Evolutionary conservation across 2,888 invertebrate species (phyloP), one percentile per base, ranked within the genome.

Genomic region (Griposia aprilina): DNA sequence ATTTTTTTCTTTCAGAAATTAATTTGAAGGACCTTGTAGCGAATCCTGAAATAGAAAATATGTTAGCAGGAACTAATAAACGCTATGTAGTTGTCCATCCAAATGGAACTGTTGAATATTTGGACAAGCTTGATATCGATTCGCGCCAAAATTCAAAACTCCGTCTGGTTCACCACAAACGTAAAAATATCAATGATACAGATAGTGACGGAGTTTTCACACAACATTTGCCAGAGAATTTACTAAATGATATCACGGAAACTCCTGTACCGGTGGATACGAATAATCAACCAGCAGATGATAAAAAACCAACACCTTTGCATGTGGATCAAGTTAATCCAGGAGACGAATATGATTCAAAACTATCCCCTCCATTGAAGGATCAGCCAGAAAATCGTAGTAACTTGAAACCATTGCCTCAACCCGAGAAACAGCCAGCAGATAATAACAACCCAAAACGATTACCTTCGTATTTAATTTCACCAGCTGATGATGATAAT

Each of bases 51-150:
- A 76, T 88, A 76, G 78, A 80, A 77, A 77, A 86, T 41, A 77
- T 84, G 65, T 84, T 87, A 81, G 78, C 84, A 78, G 80, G 78
- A 79, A 84, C 83, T 30, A 74, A 83, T 36, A 92, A 90, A 82
- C 89, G 87, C 30, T 93, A 88, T 80, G 71, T 93, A 62, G 84
- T 95, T n/a, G 77, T 95, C 52, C 89, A 93, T 82, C 84, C 92
- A 30, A 89, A 94, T 85, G 94, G 93, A 62, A 92, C 88, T 36
- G 77, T 93, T 23, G 93, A 94, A 72, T 84, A 92, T 65, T 76
- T 92, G 11, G 91, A 95, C 74, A 84, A 87, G 10, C 70, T 94
- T 36, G 89, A 93, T 55, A 66, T 77, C 6, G 78, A 91, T 48
- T 65, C 87, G 0, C 50, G 36, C 20, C 78, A 87, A 66, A 87